These are phyloP conservation scores for Gymnocypris eckloni DNA, from an alignment of 2,797 vertebrate genomes.

Conservation along the genomic window DNA sequence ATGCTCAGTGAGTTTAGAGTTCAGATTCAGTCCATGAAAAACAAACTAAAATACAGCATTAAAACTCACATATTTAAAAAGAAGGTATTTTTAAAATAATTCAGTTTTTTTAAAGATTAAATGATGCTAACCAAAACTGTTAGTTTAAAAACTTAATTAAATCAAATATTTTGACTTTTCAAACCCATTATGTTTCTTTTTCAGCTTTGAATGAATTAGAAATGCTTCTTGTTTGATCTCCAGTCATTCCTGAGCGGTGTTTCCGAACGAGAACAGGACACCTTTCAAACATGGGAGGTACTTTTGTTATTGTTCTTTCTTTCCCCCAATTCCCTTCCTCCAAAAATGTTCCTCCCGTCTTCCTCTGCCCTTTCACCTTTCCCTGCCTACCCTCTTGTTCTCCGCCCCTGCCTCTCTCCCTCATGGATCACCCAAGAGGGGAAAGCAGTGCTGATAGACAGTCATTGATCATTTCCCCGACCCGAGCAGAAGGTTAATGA, in stretches of 20 bases:
- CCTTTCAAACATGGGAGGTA: constrained; percentile 75
- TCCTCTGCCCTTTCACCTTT: constrained; percentile 85
- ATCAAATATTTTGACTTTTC: neutral
- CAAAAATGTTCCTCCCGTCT: constrained; percentile 83
- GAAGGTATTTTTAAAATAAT: too few relatives aligned
- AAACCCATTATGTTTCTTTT: neutral
- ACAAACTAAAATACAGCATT: neutral
- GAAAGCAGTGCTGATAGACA: constrained; percentile 81
- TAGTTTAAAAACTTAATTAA: neutral
- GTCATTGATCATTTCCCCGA: constrained; percentile 85
- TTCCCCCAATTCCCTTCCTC: constrained; percentile 84
- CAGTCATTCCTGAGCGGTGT: constrained; percentile 42
- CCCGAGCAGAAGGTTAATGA: constrained; percentile 79
- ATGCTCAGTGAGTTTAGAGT: neutral
- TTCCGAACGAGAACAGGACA: constrained; percentile 66
- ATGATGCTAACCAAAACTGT: neutral
- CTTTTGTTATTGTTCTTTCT: constrained; percentile 73
- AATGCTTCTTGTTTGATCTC: constrained; percentile 8
- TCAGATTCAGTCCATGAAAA: neutral
- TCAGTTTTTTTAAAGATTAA: neutral
- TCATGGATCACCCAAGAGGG: constrained; percentile 63
- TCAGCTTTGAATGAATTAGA: neutral
- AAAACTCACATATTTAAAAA: neutral
- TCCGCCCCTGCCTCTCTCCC: constrained; percentile 66
- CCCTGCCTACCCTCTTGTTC: constrained; percentile 71